phyloP scores from a whole-genome alignment of 2,797 vertebrate genomes.

The Ctenopoma kingsleyae region DNA sequence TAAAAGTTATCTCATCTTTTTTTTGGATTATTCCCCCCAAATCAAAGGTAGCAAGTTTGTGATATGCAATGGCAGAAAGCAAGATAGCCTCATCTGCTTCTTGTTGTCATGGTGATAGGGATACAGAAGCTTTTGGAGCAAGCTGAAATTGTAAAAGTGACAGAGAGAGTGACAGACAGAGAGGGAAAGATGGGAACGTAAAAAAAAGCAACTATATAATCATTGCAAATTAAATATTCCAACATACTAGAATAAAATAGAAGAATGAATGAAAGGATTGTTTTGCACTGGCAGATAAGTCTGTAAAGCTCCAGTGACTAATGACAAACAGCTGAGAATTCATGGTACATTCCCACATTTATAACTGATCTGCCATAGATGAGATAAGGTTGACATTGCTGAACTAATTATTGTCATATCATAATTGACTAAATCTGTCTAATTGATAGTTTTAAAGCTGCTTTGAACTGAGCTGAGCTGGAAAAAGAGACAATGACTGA shows the following conservation, averaged over 20 bases:
- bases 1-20: constrained; percentile 22
- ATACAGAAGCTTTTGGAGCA: constrained; percentile 9
- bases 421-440: constrained; percentile 51
- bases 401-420: constrained; percentile 49
- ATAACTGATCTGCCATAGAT: constrained; percentile 43
- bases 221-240: constrained; percentile 30
- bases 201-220: constrained; percentile 13
- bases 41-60: constrained; percentile 28
- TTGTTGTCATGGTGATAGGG: constrained; percentile 47
- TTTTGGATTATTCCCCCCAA: constrained; percentile 26
- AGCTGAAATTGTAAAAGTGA: neutral
- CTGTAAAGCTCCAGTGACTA: constrained; percentile 27
- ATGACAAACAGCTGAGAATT: constrained; percentile 30
- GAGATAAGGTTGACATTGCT: constrained; percentile 45
- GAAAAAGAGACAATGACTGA: neutral
- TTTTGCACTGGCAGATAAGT: constrained; percentile 11
- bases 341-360: constrained; percentile 23
- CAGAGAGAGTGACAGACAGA: constrained; percentile 1
- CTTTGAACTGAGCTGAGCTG: constrained; percentile 24
- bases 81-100: constrained; percentile 12
- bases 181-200: neutral
- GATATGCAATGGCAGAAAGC: constrained; percentile 27
- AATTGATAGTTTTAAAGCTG: constrained; percentile 46
- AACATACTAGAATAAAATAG: too few relatives aligned
- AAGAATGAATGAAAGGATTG: constrained; percentile 3